phyloP scores from a whole-genome alignment of 2,113 vertebrate species.

The Alectura lathami region DNA sequence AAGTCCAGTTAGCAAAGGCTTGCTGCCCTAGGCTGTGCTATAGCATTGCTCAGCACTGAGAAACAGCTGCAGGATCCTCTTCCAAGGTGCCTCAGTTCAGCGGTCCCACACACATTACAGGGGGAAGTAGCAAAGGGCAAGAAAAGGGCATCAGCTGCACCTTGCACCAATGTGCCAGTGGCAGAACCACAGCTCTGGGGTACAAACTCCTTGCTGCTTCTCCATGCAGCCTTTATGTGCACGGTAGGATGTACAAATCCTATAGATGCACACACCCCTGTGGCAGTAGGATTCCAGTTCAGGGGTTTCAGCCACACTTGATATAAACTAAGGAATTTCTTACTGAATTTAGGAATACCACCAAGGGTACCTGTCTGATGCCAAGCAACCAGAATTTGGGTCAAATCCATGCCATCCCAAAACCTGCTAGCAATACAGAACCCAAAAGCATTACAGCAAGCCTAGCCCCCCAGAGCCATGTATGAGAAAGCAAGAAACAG shows the following conservation, averaged over 20 bases:
- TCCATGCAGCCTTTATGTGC: accelerated
- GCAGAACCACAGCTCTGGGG: not conserved
- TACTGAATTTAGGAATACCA: not conserved
- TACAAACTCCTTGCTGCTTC: not conserved
- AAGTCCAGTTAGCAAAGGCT: constrained; percentile 18
- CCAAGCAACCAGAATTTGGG: not conserved
- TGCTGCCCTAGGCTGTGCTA: accelerated
- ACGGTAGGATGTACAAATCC: not conserved
- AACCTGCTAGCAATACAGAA: not conserved
- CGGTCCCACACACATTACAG: accelerated
- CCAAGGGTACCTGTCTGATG: not conserved
- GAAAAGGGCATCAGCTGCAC: not conserved
- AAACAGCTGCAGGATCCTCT: not conserved
- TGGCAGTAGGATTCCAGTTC: not conserved
- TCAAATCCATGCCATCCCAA: not conserved
- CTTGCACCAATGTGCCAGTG: not conserved
- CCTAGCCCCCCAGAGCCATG: not conserved
- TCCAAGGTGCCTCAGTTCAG: accelerated
- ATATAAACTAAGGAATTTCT: not conserved
- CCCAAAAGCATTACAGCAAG: not conserved
- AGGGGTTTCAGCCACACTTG: not conserved
- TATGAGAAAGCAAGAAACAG: not conserved
- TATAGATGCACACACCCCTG: not conserved
- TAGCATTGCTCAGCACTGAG: accelerated
- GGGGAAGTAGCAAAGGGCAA: accelerated